Conservation (phyloP, 64 coral and sea anemone species). For the Pocillopora verrucosa region DNA sequence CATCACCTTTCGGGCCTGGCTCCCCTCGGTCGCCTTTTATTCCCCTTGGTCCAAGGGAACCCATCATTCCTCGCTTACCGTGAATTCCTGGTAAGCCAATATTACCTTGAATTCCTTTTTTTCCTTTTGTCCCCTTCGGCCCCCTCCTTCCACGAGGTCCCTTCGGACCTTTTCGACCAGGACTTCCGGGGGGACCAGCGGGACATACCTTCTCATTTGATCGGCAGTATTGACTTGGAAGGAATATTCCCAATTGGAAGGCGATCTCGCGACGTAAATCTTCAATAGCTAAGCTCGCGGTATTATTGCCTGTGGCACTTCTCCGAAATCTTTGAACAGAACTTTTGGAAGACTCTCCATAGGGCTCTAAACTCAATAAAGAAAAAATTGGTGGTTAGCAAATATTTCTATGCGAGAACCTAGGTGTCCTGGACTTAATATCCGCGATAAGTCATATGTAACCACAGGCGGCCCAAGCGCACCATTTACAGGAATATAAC, state of each 20-base stretch:
- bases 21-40: neutral
- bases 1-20: neutral
- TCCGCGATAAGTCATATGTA: too few species aligned
- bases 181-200: constrained; percentile 26
- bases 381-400: neutral
- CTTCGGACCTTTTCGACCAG: neutral
- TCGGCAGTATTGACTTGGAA: constrained; percentile 16
- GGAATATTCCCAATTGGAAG: neutral
- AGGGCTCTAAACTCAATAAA: neutral
- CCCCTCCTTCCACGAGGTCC: constrained; percentile 29
- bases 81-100: constrained; percentile 28
- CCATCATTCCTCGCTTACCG: constrained; percentile 18
- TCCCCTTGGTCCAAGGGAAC: constrained; percentile 7
- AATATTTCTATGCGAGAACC: too few species aligned
- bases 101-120: neutral
- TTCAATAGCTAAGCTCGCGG: neutral
- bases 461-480: too few species aligned
- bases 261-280: neutral
- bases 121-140: constrained; percentile 5
- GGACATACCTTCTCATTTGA: constrained; percentile 8
- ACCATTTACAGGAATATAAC: too few species aligned
- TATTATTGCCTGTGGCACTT: neutral
- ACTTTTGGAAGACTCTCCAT: neutral
- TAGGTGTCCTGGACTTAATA: too few species aligned
- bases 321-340: neutral